Percentiles rank a stretch among this genome's conserved stretches.
Conservation (phyloP, 2,113 vertebrate species). For the Antigone vipio region DNA sequence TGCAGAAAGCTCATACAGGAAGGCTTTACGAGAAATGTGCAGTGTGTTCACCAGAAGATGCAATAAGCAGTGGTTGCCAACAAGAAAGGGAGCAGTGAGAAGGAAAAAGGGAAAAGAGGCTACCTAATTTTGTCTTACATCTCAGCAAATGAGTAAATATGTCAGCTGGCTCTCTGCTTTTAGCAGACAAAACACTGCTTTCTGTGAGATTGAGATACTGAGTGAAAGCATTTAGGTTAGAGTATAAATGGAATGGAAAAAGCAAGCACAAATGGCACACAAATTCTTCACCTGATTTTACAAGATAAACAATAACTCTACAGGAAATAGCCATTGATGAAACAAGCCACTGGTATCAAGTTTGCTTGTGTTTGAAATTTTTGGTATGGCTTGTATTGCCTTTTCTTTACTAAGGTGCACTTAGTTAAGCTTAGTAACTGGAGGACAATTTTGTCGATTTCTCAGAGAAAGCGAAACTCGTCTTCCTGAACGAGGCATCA, state of each 20-base stretch:
- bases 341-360: neutral
- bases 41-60: neutral
- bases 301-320: neutral
- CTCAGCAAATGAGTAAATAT: neutral
- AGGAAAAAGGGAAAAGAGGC: neutral
- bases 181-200: neutral
- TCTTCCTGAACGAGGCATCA: neutral
- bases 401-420: neutral
- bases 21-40: neutral
- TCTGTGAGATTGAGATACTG: neutral
- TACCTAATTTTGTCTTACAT: neutral
- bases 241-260: neutral
- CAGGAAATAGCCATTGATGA: neutral
- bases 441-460: neutral
- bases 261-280: neutral
- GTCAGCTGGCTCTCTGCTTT: neutral
- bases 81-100: neutral
- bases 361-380: neutral
- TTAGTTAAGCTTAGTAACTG: neutral
- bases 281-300: neutral
- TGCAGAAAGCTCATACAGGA: neutral
- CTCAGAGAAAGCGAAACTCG: neutral
- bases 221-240: neutral
- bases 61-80: neutral
- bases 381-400: fast-evolving